Evolutionary conservation across 2,888 invertebrate genomes (phyloP).

Genomic region (Laothoe populi): DNA sequence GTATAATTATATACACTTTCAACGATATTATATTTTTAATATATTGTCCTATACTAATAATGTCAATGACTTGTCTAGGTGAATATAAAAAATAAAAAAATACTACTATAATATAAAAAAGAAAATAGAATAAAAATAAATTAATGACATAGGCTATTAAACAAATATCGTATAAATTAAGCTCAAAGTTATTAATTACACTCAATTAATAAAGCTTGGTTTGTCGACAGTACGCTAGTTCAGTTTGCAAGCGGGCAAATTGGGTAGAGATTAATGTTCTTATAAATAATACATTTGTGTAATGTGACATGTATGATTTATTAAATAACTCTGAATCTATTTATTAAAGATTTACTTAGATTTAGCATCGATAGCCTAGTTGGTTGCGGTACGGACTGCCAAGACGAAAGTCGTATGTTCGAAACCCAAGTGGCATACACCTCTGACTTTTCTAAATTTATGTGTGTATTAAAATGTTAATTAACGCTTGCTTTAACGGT

Average conservation of each 20-base stretch:
- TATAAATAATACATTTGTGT: conserved; percentile 12
- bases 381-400: too few relatives aligned
- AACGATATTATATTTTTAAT: not conserved
- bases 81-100: not conserved
- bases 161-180: not conserved
- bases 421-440: too few relatives aligned
- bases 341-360: too few relatives aligned
- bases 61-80: not conserved
- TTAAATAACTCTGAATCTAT: not conserved
- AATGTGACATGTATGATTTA: conserved; percentile 6
- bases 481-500: too few relatives aligned
- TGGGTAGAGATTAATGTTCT: conserved; percentile 7
- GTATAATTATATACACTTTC: too few relatives aligned
- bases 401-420: too few relatives aligned
- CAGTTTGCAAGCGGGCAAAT: conserved; percentile 7
- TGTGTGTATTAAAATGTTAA: too few relatives aligned
- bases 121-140: not conserved
- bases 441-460: too few relatives aligned
- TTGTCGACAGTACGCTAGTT: not conserved
- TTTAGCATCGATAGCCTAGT: too few relatives aligned
- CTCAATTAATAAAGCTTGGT: not conserved
- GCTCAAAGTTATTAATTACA: not conserved
- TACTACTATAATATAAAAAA: not conserved
- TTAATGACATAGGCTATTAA: not conserved
- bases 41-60: not conserved